Conservation (phyloP, 2,888 invertebrate genomes). For the Melanchra persicariae region DNA sequence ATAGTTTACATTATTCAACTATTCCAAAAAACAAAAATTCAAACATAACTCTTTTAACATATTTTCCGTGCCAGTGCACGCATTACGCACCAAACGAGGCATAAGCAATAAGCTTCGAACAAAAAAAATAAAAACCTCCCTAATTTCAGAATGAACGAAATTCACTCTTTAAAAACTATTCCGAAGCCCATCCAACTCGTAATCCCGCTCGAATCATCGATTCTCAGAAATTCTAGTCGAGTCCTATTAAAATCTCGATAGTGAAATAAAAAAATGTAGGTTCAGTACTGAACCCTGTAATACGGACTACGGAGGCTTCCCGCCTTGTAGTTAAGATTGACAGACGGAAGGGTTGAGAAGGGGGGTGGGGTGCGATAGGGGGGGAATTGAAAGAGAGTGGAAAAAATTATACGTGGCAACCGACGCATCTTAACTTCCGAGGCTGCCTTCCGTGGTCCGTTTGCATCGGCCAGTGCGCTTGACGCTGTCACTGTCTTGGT, state of each 20-base stretch:
- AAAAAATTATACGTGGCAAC: constrained; percentile 90
- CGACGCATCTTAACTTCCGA: constrained; percentile 90
- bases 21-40: neutral
- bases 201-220: constrained; percentile 80
- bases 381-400: constrained; percentile 88
- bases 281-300: constrained; percentile 83
- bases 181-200: constrained; percentile 58
- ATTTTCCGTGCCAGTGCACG: constrained; percentile 37
- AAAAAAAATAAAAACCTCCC: constrained; percentile 36
- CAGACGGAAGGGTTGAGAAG: constrained; percentile 88
- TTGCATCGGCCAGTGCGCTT: constrained; percentile 67
- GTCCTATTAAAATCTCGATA: constrained; percentile 84
- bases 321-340: constrained; percentile 89
- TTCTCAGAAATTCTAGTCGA: constrained; percentile 77
- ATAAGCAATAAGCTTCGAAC: constrained; percentile 23
- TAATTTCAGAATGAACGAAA: constrained; percentile 59
- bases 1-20: constrained; percentile 1
- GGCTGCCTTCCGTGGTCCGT: constrained; percentile 80
- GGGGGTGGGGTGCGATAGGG: constrained; percentile 76
- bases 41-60: constrained; percentile 9
- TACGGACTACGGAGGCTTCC: constrained; percentile 79
- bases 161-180: constrained; percentile 64
- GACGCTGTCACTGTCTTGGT: constrained; percentile 32
- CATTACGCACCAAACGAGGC: constrained; percentile 53
- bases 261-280: constrained; percentile 81